Percentiles rank a stretch among this genome's conserved stretches.
Evolutionary conservation across 2,888 invertebrate genomes (phyloP).

Genomic region (Diploptera punctata): DNA sequence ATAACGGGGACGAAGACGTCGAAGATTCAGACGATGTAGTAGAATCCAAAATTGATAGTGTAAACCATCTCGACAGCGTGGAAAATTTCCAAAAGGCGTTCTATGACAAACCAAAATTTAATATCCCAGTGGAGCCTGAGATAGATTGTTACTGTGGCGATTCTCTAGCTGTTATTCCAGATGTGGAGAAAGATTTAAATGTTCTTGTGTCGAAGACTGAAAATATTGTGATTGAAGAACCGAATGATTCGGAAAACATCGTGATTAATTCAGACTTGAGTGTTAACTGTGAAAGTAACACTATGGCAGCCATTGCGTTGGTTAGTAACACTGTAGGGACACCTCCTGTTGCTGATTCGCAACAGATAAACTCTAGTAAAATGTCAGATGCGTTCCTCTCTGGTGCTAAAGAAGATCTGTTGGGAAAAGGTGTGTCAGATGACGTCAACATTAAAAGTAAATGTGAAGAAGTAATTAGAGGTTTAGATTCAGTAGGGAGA

Average conservation of each 20-base stretch:
- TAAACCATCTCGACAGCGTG: conserved; percentile 60
- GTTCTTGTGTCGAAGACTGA: conserved; percentile 27
- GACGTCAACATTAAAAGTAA: conserved; percentile 42
- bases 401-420: conserved; percentile 63
- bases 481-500: background rate
- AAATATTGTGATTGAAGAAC: conserved; percentile 5
- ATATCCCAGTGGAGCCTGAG: conserved; percentile 54
- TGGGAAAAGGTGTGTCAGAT: conserved; percentile 26
- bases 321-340: background rate
- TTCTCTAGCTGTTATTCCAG: background rate
- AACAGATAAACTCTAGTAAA: conserved; percentile 49
- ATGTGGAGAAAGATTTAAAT: conserved; percentile 39
- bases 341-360: background rate
- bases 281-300: background rate
- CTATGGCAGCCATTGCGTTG: conserved; percentile 21
- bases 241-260: background rate
- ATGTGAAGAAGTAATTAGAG: conserved; percentile 44
- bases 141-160: conserved; percentile 1
- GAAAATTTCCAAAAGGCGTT: conserved; percentile 62
- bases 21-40: conserved; percentile 45
- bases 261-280: background rate
- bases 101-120: conserved; percentile 64
- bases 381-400: conserved; percentile 66
- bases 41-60: conserved; percentile 56
- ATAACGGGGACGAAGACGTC: conserved; percentile 45